These are phyloP conservation scores for Eristalis intricaria DNA, from an alignment of 2,888 invertebrate species.

Conservation along the genomic window DNA sequence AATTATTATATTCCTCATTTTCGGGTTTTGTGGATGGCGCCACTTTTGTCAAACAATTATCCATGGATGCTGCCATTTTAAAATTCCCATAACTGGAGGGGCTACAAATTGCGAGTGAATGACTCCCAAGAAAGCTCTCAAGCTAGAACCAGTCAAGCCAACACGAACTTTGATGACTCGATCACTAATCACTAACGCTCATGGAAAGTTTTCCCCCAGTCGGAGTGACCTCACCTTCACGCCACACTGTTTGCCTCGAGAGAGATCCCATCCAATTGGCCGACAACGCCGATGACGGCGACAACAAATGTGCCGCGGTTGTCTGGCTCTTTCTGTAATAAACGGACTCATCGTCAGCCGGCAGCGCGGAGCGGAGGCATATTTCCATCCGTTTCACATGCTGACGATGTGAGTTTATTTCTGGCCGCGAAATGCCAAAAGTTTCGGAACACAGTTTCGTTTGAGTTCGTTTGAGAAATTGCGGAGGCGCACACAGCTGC, in stretches of 20 bases:
- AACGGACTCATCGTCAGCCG: constrained; percentile 33
- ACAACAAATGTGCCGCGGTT: constrained; percentile 46
- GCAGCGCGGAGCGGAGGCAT: constrained; percentile 25
- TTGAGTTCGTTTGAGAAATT: constrained; percentile 48
- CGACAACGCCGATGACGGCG: constrained; percentile 23
- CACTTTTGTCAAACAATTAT: too few species aligned
- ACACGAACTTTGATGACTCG: too few species aligned
- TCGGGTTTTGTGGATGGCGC: too few species aligned
- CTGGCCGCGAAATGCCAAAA: constrained; percentile 64
- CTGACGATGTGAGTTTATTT: constrained; percentile 70
- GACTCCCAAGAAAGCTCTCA: too few species aligned
- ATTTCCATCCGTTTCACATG: constrained; percentile 68
- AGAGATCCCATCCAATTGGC: constrained; percentile 21
- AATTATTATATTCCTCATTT: too few species aligned
- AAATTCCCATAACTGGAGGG: too few species aligned
- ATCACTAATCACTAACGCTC: too few species aligned
- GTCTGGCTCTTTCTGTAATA: constrained; percentile 40
- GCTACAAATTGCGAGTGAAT: too few species aligned
- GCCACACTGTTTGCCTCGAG: constrained; percentile 8
- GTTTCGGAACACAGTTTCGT: constrained; percentile 58
- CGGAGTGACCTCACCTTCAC: background rate
- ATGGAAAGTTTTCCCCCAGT: background rate
- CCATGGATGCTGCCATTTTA: too few species aligned
- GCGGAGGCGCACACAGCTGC: constrained; percentile 71
- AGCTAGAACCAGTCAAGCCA: too few species aligned